phyloP scores from a whole-genome alignment of 2,888 invertebrate species.

The Adineta ricciae region DNA sequence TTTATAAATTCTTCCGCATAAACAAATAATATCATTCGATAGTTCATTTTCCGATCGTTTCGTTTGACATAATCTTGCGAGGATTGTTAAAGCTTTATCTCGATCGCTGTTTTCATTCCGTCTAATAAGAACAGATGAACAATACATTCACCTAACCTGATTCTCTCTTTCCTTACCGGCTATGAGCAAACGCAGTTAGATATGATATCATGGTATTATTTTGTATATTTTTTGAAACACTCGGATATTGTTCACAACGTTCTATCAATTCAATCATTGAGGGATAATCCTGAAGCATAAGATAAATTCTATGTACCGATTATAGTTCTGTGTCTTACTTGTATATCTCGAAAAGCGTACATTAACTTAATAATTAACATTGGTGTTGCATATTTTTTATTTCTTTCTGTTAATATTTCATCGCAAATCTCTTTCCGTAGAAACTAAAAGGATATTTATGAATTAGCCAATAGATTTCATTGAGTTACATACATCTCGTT shows the following conservation, averaged over 20 bases:
- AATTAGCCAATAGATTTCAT: not conserved
- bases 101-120: conserved; percentile 85
- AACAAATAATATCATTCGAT: conserved; percentile 90
- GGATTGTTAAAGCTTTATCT: conserved; percentile 80
- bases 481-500: not conserved
- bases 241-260: conserved; percentile 52
- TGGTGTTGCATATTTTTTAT: not conserved
- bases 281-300: conserved; percentile 68
- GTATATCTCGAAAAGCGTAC: conserved; percentile 6
- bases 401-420: not conserved
- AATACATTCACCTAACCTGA: not conserved
- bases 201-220: conserved; percentile 81
- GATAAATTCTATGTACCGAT: not conserved
- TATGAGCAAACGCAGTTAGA: conserved; percentile 90
- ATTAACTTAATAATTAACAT: not conserved
- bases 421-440: conserved; percentile 8
- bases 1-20: conserved; percentile 86
- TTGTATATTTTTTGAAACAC: conserved; percentile 59
- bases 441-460: not conserved
- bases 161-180: conserved; percentile 56
- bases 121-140: conserved; percentile 52
- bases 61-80: conserved; percentile 58
- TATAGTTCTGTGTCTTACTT: not conserved
- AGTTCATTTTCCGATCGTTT: conserved; percentile 77
- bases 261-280: conserved; percentile 92